Conservation (phyloP, 2,797 vertebrate genomes). For the Acrossocheilus wenchowensis region DNA sequence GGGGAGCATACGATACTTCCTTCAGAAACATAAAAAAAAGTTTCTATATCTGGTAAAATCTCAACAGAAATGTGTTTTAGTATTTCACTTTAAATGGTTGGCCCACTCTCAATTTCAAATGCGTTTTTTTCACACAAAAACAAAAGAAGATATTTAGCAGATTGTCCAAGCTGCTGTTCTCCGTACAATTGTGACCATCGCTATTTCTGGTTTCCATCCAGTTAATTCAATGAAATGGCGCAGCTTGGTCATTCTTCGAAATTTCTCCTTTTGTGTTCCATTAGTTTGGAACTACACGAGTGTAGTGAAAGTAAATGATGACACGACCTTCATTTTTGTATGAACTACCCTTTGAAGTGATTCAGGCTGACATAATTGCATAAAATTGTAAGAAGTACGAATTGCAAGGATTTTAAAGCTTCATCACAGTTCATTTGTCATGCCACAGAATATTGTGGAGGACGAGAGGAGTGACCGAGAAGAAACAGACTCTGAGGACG, state of each 20-base stretch:
- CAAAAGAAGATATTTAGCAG: background rate
- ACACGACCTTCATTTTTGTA: background rate
- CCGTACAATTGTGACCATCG: background rate
- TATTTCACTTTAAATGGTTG: background rate
- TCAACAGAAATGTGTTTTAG: too few species aligned
- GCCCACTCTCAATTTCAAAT: background rate
- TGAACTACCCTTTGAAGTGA: background rate
- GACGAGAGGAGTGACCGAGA: slow-evolving; percentile 93
- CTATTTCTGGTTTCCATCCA: background rate
- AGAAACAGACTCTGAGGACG: slow-evolving; percentile 77
- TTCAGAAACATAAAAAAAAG: background rate
- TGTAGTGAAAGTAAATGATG: background rate
- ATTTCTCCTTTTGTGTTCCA: background rate
- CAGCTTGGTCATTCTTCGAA: background rate
- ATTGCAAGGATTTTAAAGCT: background rate
- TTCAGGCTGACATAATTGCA: background rate
- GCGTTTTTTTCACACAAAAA: background rate
- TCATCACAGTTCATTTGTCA: background rate
- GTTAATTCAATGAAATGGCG: background rate
- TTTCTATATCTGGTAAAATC: background rate
- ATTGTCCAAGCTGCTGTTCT: background rate
- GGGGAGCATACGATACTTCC: background rate
- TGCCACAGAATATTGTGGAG: slow-evolving; percentile 81
- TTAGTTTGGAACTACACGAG: too few species aligned
- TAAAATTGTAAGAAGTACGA: background rate